Base-by-base conservation (phyloP, 2,113 vertebrate genomes). In the Phyllopteryx taeniolatus region DNA sequence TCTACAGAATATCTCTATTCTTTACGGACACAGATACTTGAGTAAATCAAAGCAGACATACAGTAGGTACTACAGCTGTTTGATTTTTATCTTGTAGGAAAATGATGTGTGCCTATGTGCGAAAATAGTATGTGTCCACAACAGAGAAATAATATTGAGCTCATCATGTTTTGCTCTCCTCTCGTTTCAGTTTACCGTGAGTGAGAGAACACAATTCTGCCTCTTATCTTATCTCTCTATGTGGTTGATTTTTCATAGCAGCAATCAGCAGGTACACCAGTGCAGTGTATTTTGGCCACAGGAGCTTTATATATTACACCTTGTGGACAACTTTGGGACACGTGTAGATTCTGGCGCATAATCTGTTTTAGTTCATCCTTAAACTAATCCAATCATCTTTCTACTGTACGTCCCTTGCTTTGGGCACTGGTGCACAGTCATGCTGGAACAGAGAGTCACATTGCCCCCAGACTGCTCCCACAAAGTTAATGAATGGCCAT, bases 201-300 rank as follows among this genome's bases (percentile, higher is more conserved):
- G 90, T 63, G 49, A 76, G 89, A 83, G 72, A 84, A 87, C 72
- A 85, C 84, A 81, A 81, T 80, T 61, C 69, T 31, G 61, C 56
- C 66, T 72, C 74, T 77, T 67, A n/a, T 67, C 62, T 75, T 75
- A 76, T 72, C 79, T 72, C 72, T 43, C 42, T 62, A 33, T 59
- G 74, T 73, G 76, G 85, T 89, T 79, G 66, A 79, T 83, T 84
- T 86, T 85, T 87, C 81, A 85, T 76, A 85, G 85, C 81, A 82
- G 81, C 86, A 88, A 88, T 88, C 13, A 86, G 80, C 82, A 74
- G 70, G 77, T 77, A 67, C 7, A 68, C 76, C 73, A 78, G 59
- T 7, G 69, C 69, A 73, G 86, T 77, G 79, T 80, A 78, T 82
- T 80, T 80, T 80, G 83, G 77, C 68, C 76, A 72, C 80, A 61